Percentiles rank a stretch among this genome's conserved stretches.
Evolutionary conservation across 2,888 invertebrate genomes (phyloP).

Genomic region (Lottia gigantea): DNA sequence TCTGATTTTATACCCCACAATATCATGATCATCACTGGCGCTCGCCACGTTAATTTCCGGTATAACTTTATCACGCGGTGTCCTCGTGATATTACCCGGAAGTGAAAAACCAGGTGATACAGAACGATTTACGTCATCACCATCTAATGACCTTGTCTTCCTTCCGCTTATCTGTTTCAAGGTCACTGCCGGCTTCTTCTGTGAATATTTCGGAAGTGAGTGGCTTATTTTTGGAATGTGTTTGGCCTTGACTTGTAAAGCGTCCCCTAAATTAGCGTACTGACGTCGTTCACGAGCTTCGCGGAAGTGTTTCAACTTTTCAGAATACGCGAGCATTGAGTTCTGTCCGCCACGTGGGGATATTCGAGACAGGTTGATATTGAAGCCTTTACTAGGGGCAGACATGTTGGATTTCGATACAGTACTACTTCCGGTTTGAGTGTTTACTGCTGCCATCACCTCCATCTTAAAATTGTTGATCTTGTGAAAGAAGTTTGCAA

Average conservation of each 20-base stretch:
- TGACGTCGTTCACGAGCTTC: neutral
- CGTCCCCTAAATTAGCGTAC: neutral
- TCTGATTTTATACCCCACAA: neutral
- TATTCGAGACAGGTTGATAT: neutral
- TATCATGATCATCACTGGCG: neutral
- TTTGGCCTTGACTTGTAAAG: neutral
- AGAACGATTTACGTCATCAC: neutral
- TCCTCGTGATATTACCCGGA: neutral
- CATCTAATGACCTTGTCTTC: neutral
- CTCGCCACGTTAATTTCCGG: neutral
- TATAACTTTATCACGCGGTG: neutral
- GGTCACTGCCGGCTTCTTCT: neutral
- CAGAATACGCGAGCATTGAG: constrained; percentile 5
- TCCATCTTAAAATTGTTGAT: too few relatives aligned
- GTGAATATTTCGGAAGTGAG: neutral
- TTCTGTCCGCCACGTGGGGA: neutral
- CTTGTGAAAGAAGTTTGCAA: too few relatives aligned
- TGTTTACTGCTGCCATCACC: too few relatives aligned
- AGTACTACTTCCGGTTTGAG: too few relatives aligned
- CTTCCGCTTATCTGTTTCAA: neutral
- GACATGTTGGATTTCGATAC: too few relatives aligned
- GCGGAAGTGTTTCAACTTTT: neutral
- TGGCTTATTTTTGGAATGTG: neutral
- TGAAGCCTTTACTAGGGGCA: neutral
- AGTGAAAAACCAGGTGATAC: neutral